Evolutionary conservation across 2,888 invertebrate genomes (phyloP), one percentile per base, ranked within the genome.

Genomic region (Kuschelorhynchus macadamiae): DNA sequence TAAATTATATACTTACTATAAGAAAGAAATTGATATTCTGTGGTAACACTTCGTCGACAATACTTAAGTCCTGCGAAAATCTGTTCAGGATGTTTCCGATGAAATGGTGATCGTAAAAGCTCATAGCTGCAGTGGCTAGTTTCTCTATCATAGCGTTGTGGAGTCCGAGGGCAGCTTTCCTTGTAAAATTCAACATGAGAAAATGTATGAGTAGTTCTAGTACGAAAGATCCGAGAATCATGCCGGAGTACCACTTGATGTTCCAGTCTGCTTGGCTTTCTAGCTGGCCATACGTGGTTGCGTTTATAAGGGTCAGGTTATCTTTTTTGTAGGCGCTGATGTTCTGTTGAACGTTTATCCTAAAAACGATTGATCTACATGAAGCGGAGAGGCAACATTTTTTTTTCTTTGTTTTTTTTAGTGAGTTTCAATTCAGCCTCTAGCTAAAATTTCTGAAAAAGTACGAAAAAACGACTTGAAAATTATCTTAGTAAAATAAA

Each of bases 51-150:
- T 80, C 80, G 57, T 80, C 80, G 12, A 79, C 72, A 5, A 76
- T 52, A 16, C 49, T 70, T 39, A 80, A 70, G 71, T 80, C 80
- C 55, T 79, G 80, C 0, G 79, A 78, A 71, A 79, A 80, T 32
- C 80, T 74, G 55, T 80, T 80, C 52, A 80, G 65, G 42, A 80
- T 78, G 69, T 80, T 80, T 11, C 79, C 80, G 41, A 80, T 78
- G 59, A 80, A 78, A 63, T 75, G 72, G 11, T 65, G 75, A 52
- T 80, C 80, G 60, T 78, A 80, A 46, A 80, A 80, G 2, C 69
- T 21, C 80, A 80, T 80, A 8, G 71, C 49, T 8, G 78, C 76
- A 44, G 76, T 68, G 5, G 77, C 52, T n/a, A 80, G 65, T 46
- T 69, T 72, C 5, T 68, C 60, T 1, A 77, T 72, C 79, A 80